Conservation (phyloP, 2,888 invertebrate species). For the Eulithis prunata region DNA sequence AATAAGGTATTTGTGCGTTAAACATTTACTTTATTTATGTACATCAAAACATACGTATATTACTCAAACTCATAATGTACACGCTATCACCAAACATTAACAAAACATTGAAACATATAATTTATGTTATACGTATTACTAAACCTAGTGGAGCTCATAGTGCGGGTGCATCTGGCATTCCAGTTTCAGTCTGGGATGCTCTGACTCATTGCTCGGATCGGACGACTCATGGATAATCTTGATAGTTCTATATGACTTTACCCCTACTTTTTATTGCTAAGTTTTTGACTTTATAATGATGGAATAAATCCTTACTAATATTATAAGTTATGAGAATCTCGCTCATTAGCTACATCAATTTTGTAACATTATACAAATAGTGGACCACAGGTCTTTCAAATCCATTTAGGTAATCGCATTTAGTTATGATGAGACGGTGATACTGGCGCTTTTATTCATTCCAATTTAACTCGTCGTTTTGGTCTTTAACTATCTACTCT, state of each 20-base stretch:
- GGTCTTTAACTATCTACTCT: conserved; percentile 79
- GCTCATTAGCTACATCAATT: conserved; percentile 12
- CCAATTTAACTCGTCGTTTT: conserved; percentile 72
- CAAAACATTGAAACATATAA: conserved; percentile 66
- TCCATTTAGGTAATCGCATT: conserved; percentile 10
- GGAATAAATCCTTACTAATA: conserved; percentile 25
- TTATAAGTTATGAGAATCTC: conserved; percentile 23
- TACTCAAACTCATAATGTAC: conserved; percentile 77
- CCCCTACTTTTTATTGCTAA: conserved; percentile 71
- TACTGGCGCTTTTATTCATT: conserved; percentile 39
- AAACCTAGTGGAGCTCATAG: conserved; percentile 60
- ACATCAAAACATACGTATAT: conserved; percentile 83
- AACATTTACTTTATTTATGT: conserved; percentile 84
- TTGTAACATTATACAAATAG: conserved; percentile 29
- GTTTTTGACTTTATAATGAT: conserved; percentile 49
- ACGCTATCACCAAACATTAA: conserved; percentile 76
- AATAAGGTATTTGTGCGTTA: conserved; percentile 79
- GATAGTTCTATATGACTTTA: conserved; percentile 60
- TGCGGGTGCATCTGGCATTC: background rate
- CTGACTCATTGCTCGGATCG: conserved; percentile 22
- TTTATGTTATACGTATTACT: conserved; percentile 48
- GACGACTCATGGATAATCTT: conserved; percentile 55
- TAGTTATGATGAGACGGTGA: conserved; percentile 14
- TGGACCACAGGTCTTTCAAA: conserved; percentile 14
- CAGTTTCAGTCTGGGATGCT: background rate